These are phyloP conservation scores for Galago senegalensis DNA, from an alignment of 2,797 vertebrate species.

Conservation along the genomic window DNA sequence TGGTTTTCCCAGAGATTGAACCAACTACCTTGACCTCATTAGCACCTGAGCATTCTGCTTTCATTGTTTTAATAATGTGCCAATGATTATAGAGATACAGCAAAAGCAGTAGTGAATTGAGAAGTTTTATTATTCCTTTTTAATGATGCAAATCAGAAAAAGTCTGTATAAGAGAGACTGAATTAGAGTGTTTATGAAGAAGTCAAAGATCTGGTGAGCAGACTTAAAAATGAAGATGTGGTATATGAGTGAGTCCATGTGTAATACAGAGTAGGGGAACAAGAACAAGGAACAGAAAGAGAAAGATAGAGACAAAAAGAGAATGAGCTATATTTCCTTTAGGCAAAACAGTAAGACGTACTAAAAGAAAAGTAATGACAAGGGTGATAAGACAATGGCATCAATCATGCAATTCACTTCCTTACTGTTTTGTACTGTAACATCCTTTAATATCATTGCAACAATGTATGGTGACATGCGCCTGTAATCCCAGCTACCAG, in stretches of 20 bases:
- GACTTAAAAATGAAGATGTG: background rate
- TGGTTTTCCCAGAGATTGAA: background rate
- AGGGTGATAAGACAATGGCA: background rate
- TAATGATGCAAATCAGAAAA: constrained; percentile 71
- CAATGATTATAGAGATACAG: constrained; percentile 66
- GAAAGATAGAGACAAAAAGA: background rate
- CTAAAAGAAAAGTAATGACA: constrained; percentile 47
- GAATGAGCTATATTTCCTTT: background rate
- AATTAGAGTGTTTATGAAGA: constrained; percentile 9
- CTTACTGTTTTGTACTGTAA: constrained; percentile 6
- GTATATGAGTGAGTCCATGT: background rate
- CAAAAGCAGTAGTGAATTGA: constrained; percentile 45
- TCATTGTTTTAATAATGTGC: constrained; percentile 73
- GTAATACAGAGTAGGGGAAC: background rate
- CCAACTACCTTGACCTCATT: constrained; percentile 69
- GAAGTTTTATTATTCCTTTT: constrained; percentile 68
- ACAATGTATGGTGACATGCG: background rate
- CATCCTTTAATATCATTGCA: background rate
- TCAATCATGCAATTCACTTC: background rate
- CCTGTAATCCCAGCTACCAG: background rate
- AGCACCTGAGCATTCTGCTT: constrained; percentile 66
- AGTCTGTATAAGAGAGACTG: background rate
- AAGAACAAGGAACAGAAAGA: background rate
- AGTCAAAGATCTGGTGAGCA: constrained; percentile 28
- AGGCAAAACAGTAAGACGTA: background rate